A percentile compares a stretch with the other conserved stretches of the same genome.
Evolutionary conservation across 2,888 invertebrate genomes (phyloP).

Genomic region (Drosophila anomelani): DNA sequence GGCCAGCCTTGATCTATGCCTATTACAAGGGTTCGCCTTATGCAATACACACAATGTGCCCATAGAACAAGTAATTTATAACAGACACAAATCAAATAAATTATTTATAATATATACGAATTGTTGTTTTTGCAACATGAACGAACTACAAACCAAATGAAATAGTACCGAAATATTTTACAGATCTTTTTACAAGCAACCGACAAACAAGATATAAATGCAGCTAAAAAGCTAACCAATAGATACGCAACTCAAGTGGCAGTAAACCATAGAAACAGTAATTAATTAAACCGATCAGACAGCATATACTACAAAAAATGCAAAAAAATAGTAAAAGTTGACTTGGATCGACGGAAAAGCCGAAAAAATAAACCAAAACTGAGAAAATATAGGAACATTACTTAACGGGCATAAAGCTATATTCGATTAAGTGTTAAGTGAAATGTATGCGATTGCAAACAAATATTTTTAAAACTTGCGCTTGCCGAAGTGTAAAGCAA

Average conservation of each 20-base stretch:
- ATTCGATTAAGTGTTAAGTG: constrained; percentile 72
- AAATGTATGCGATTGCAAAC: constrained; percentile 37
- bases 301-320: constrained; percentile 27
- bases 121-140: constrained; percentile 73
- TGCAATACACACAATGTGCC: constrained; percentile 80
- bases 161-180: constrained; percentile 81
- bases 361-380: constrained; percentile 49
- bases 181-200: constrained; percentile 73
- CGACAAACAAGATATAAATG: constrained; percentile 21
- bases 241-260: constrained; percentile 17
- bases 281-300: constrained; percentile 23
- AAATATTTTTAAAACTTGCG: constrained; percentile 71
- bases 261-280: constrained; percentile 25
- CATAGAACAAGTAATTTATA: constrained; percentile 81
- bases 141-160: constrained; percentile 59
- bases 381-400: constrained; percentile 66
- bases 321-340: constrained; percentile 45
- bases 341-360: constrained; percentile 39
- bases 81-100: constrained; percentile 63
- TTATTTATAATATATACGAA: constrained; percentile 74
- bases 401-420: constrained; percentile 41
- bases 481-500: constrained; percentile 55
- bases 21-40: constrained; percentile 40
- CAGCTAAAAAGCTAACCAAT: constrained; percentile 9
- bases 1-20: constrained; percentile 16